Conservation (phyloP, 2,113 vertebrate species). For the Oncorhynchus gorbuscha region DNA sequence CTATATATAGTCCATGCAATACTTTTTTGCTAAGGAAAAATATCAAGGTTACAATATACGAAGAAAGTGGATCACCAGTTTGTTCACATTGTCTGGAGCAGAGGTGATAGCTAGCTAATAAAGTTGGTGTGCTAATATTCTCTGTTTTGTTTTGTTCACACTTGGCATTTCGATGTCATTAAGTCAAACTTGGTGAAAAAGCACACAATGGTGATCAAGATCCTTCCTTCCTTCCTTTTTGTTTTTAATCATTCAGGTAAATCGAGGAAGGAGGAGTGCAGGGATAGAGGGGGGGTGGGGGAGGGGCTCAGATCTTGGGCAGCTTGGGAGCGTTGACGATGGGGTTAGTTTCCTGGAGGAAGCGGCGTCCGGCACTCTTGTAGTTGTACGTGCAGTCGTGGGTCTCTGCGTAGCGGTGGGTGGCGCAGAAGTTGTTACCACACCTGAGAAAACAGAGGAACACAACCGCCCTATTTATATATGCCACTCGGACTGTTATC, state of each 20-base stretch:
- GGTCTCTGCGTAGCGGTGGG: conserved; percentile 94
- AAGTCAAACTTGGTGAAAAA: conserved; percentile 60
- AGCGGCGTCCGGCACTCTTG: conserved; percentile 87
- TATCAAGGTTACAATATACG: conserved; percentile 31
- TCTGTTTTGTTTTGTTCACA: conserved; percentile 57
- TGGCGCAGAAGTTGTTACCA: conserved; percentile 94
- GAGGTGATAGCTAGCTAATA: conserved; percentile 16
- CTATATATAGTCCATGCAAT: conserved; percentile 67
- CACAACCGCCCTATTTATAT: too few species aligned
- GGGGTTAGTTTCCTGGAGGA: conserved; percentile 90
- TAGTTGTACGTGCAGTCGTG: conserved; percentile 94
- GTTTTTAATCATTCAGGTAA: conserved; percentile 2
- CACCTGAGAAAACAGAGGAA: conserved; percentile 75
- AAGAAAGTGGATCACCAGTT: conserved; percentile 20
- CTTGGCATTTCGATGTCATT: conserved; percentile 72
- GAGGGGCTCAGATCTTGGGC: conserved; percentile 86
- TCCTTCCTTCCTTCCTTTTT: conserved; percentile 42
- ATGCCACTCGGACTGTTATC: too few species aligned
- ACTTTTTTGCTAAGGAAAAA: conserved; percentile 54
- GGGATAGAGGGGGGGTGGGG: too few species aligned
- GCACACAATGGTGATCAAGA: conserved; percentile 77
- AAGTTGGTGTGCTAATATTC: conserved; percentile 55
- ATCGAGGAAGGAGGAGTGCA: not conserved
- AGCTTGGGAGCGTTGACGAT: conserved; percentile 92
- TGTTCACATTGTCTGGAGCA: conserved; percentile 65